Base-by-base conservation (phyloP, 2,797 vertebrate species). In the Onychomys arenicola region DNA sequence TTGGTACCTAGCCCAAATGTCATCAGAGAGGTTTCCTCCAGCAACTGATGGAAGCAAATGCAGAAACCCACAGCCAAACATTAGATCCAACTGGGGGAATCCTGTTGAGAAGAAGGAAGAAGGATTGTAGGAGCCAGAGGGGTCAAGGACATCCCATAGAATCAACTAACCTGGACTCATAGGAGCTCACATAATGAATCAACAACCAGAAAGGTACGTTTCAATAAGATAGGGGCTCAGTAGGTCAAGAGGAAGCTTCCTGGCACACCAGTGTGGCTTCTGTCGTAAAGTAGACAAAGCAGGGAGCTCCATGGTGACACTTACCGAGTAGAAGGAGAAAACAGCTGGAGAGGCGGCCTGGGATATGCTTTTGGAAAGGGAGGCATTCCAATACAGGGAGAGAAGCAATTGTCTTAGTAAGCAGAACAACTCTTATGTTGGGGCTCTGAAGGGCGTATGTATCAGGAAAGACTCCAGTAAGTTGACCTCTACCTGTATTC, bases 361-460 rank as follows among this genome's bases (percentile, higher is more conserved):
- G 19, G 37, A 73, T 37, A 43, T 40, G 71, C 37, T 43, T 75
- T 43, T 0, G 10, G 23, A 43, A 25, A 40, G 37, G 11, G 0
- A 1, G 16, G 21, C 4, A 13, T 25, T 75, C 37, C 37, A 25
- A 75, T 6, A 23, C 10, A 25, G 37, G 4, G 21, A 40, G 71
- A 2, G 21, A 40, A 43, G 23, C 5, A 27, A 69, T 21, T 43
- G 37, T 13, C 21, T 75, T 75, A 75, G 21, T 27, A 75, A 27
- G 37, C 2, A 75, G n/a, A 25, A 25, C 21, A 43, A 40, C 21
- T 37, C 71, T 75, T 10, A 21, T 75, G 37, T 12, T 75, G 37
- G 37, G 0, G 11, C 40, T 75, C 37, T 12, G 0, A 40, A 40
- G 23, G 71, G 8, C 10, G 0, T 23, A 40, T 11, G 0, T 12